These are phyloP conservation scores for Enteromius paludinosus DNA, from an alignment of 2,797 vertebrate genomes.

Conservation along the genomic window DNA sequence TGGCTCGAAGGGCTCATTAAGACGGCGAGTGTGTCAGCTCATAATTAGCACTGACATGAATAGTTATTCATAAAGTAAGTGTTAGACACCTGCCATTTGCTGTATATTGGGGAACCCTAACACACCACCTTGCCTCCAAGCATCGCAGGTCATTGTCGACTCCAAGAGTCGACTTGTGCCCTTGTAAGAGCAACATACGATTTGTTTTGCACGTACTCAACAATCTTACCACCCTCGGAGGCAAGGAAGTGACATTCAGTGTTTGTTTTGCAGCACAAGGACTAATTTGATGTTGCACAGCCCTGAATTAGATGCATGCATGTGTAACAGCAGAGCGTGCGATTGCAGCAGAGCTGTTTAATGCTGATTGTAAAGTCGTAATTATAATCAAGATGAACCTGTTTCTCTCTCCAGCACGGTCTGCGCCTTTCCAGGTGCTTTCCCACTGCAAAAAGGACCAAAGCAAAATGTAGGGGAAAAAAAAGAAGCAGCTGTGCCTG, in stretches of 20 bases:
- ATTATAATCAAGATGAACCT: slow-evolving; percentile 56
- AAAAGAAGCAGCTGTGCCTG: background rate
- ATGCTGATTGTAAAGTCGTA: slow-evolving; percentile 57
- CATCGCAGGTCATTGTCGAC: background rate
- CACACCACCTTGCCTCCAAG: slow-evolving; percentile 2
- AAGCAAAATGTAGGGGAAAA: background rate
- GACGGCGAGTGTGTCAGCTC: slow-evolving; percentile 41
- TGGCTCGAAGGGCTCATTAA: slow-evolving; percentile 50
- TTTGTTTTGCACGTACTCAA: slow-evolving; percentile 14
- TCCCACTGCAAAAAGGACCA: background rate
- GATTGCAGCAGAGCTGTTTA: slow-evolving; percentile 45
- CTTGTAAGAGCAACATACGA: slow-evolving; percentile 7
- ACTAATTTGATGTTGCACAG: slow-evolving; percentile 57
- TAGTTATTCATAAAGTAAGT: slow-evolving; percentile 50
- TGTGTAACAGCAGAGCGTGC: slow-evolving; percentile 12
- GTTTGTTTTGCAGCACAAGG: slow-evolving; percentile 31
- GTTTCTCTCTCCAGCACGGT: background rate
- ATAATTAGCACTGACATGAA: slow-evolving; percentile 50
- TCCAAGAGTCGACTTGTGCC: slow-evolving; percentile 1
- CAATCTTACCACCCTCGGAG: slow-evolving; percentile 4
- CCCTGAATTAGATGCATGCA: slow-evolving; percentile 40
- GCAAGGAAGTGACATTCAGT: background rate
- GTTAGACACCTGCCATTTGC: slow-evolving; percentile 45
- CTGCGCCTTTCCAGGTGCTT: slow-evolving; percentile 44
- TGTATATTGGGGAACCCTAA: slow-evolving; percentile 6